Conservation (phyloP, 2,113 vertebrate genomes). For the Cyanoramphus novaezelandiae region DNA sequence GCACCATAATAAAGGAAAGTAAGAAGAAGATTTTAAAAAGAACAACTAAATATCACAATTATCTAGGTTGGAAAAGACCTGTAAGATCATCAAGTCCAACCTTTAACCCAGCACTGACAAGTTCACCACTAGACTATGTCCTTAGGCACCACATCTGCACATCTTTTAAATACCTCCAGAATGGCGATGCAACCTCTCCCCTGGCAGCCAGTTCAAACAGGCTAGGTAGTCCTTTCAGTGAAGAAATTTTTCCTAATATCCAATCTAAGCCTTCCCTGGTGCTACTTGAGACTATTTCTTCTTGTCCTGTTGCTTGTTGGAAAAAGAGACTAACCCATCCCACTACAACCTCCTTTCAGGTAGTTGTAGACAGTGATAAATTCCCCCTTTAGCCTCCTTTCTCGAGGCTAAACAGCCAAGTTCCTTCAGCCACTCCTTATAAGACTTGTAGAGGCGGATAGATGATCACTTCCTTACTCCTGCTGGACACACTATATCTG, state of each 20-base stretch:
- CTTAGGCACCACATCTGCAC: not conserved
- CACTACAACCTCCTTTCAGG: not conserved
- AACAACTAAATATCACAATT: not conserved
- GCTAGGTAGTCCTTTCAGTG: not conserved
- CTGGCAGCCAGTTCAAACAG: not conserved
- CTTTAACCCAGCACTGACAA: not conserved
- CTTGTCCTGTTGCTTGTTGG: not conserved
- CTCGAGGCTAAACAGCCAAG: not conserved
- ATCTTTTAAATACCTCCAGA: not conserved
- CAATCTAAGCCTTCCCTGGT: not conserved
- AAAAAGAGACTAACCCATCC: accelerated
- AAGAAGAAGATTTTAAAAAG: not conserved
- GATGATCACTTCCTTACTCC: not conserved
- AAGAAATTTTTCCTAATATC: not conserved
- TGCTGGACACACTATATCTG: not conserved
- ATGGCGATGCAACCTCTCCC: not conserved
- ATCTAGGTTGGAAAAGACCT: not conserved
- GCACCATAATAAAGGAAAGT: not conserved
- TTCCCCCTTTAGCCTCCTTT: not conserved
- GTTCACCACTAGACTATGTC: not conserved
- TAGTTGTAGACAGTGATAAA: not conserved
- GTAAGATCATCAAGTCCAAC: not conserved
- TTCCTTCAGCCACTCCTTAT: not conserved
- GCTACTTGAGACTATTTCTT: not conserved
- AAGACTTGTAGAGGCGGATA: not conserved